Percentiles rank a stretch among this genome's conserved stretches.
These are phyloP conservation scores for Pardosa pseudoannulata DNA, from an alignment of 2,888 invertebrate genomes.

Conservation along the genomic window DNA sequence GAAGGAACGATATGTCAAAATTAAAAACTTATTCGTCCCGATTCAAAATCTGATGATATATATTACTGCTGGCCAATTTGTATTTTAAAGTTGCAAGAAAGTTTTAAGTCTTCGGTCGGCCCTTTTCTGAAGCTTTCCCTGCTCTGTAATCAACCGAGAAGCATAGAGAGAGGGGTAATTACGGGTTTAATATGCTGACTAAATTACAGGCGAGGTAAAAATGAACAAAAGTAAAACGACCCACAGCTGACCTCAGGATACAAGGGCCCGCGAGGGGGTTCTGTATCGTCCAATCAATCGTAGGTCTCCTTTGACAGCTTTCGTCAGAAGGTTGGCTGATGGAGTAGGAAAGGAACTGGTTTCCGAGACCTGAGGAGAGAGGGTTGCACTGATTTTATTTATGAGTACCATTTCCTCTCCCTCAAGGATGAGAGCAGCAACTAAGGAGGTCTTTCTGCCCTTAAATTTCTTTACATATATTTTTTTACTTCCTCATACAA, in stretches of 20 bases:
- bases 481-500: no score
- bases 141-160: neutral
- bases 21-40: neutral
- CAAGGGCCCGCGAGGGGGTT: neutral
- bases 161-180: neutral
- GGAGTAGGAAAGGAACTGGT: neutral
- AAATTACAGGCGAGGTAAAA: neutral
- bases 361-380: neutral
- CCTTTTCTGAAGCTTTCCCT: neutral
- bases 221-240: neutral
- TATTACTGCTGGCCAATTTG: constrained; percentile 62
- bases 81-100: constrained; percentile 69
- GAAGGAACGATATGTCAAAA: neutral
- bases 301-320: neutral
- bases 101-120: constrained; percentile 15
- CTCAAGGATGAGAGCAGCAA: no score
- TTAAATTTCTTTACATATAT: no score
- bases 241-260: neutral
- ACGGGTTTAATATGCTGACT: neutral
- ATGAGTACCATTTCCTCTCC: no score
- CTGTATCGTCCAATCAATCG: neutral
- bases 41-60: constrained; percentile 24
- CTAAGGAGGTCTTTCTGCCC: no score
- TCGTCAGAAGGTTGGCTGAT: neutral
- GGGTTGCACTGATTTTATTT: neutral